Conservation (phyloP, 2,113 vertebrate genomes). For the Gasterosteus aculeatus region DNA sequence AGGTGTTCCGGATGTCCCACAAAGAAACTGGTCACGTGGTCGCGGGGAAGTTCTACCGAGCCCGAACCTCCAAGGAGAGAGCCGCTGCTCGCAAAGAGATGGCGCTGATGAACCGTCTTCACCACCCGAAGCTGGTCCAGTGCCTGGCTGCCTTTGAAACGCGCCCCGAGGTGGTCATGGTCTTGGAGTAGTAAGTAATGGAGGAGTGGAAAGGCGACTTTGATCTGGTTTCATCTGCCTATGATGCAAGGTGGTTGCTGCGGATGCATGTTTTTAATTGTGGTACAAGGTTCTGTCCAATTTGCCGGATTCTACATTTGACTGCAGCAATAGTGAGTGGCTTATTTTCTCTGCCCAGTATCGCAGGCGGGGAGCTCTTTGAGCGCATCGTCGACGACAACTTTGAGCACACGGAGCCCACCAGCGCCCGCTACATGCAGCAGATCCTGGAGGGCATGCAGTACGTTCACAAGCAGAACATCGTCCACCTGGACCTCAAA, state of each 20-base stretch:
- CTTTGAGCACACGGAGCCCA: constrained; percentile 89
- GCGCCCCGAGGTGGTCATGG: constrained; percentile 80
- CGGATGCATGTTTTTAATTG: neutral
- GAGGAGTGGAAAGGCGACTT: neutral
- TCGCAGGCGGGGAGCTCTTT: constrained; percentile 89
- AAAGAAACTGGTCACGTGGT: constrained; percentile 79
- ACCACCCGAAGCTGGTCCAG: constrained; percentile 86
- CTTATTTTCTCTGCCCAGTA: constrained; percentile 63
- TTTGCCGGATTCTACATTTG: too few relatives aligned
- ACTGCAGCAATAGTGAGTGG: neutral
- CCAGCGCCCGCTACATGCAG: constrained; percentile 83
- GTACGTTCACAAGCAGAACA: constrained; percentile 84
- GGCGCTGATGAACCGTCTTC: constrained; percentile 86
- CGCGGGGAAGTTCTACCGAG: constrained; percentile 87
- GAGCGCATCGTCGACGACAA: constrained; percentile 85
- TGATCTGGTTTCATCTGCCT: neutral
- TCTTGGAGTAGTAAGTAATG: constrained; percentile 89
- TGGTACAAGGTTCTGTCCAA: neutral
- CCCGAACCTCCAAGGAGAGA: constrained; percentile 74
- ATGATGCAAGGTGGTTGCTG: neutral
- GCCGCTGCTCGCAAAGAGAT: constrained; percentile 80
- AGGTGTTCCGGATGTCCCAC: constrained; percentile 84
- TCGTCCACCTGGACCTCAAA: constrained; percentile 89
- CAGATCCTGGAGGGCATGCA: constrained; percentile 88
- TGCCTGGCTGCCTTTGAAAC: constrained; percentile 85